These are phyloP conservation scores for Thalpophila matura DNA, from an alignment of 2,888 invertebrate species.

Conservation along the genomic window DNA sequence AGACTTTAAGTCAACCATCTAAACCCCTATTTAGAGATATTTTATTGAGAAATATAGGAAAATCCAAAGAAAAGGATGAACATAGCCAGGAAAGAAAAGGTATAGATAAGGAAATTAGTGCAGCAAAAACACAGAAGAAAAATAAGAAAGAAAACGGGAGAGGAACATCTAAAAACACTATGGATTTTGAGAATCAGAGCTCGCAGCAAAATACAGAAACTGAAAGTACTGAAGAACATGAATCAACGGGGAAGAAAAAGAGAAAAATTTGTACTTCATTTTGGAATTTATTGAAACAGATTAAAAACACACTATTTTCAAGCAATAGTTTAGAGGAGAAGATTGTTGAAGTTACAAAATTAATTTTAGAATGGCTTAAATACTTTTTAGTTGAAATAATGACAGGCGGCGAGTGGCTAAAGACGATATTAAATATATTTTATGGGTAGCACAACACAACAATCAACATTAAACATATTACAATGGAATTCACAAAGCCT, in stretches of 20 bases:
- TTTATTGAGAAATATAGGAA: too few relatives aligned
- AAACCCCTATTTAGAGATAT: too few relatives aligned
- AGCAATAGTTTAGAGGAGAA: background rate
- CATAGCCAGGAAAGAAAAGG: too few relatives aligned
- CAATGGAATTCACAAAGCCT: conserved; percentile 27
- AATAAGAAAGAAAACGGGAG: too few relatives aligned
- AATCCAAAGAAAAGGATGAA: too few relatives aligned
- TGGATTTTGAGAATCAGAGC: too few relatives aligned
- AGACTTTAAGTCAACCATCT: too few relatives aligned
- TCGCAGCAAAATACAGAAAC: too few relatives aligned
- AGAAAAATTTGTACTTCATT: background rate
- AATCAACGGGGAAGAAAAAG: background rate
- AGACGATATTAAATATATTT: background rate
- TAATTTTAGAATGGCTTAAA: background rate
- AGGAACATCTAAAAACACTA: too few relatives aligned
- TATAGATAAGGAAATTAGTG: too few relatives aligned
- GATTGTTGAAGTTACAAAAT: background rate
- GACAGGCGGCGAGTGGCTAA: background rate
- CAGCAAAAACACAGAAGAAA: too few relatives aligned
- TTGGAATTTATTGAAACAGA: conserved; percentile 4
- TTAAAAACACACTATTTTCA: conserved; percentile 2
- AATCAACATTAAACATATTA: background rate
- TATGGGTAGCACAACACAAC: background rate
- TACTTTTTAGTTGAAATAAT: background rate
- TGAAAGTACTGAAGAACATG: too few relatives aligned